Evolutionary conservation across 2,888 invertebrate genomes (phyloP), one percentile per base, ranked within the genome.

Genomic region (Dryobotodes eremita): DNA sequence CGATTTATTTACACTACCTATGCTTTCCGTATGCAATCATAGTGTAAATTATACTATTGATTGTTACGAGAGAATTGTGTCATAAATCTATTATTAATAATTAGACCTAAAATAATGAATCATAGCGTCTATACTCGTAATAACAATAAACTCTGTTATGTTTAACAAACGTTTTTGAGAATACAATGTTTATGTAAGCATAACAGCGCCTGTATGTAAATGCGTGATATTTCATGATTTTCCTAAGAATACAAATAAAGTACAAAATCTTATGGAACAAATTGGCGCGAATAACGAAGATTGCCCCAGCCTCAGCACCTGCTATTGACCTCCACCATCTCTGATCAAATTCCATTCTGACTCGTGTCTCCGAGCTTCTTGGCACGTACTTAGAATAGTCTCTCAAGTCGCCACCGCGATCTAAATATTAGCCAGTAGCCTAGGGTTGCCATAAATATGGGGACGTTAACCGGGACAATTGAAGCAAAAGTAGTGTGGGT

Each of bases 71-170:
- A 8, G 50, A 53, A 65, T 13, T 59, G 10, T 79, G 46, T 53
- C 59, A 53, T 71, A 36, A 75, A 61, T 50, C 64, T 77, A 82
- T 59, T 55, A 75, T 55, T 78, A 80, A 69, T 15, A 59, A 70
- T 31, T 65, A 65, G 13, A 71, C 64, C 36, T 75, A 78, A 78
- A 79, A 61, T 74, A 46, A 73, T 85, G 75, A 82, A 65, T 86
- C 76, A 84, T 64, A 31, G 36, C 26, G 42, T 55, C 31, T 73
- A n/a, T 59, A n/a, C n/a, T n/a, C n/a, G n/a, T n/a, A 72, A 74
- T 72, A 86, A 74, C 59, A 86, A 61, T 77, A 46, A 75, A 79
- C 53, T 77, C 15, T 66, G 42, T 62, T 55, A 74, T 61, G 55
- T 61, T 23, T 20, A 69, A 46, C n/a, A 65, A 80, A 78, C 59